Evolutionary conservation across 2,113 vertebrate species (phyloP), one percentile per base, ranked within the genome.

Genomic region (Trichechus manatus): DNA sequence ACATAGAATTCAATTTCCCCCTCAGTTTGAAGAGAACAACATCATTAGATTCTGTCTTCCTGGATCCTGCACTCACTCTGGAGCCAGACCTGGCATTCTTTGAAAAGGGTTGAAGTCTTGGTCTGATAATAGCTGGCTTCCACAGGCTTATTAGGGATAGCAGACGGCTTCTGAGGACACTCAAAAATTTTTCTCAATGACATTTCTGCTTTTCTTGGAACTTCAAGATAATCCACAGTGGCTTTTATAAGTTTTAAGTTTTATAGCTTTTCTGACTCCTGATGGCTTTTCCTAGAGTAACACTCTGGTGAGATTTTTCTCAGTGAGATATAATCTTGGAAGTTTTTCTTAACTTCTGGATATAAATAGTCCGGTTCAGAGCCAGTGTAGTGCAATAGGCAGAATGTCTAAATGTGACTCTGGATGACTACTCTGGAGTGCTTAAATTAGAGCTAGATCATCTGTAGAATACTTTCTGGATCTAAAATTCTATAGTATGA

Each of bases 301-400:
- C 33, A 25, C 6, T 63, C 10, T 11, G 27, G 1, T 11, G 81
- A 82, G 64, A 42, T 66, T 31, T 64, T 64, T 84, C 77, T 59
- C 17, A 5, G 9, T 17, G 15, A 42, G 39, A 80, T 0, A 0
- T 9, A 25, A 31, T n/a, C 87, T 64, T 66, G 50, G n/a, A 91
- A 84, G 56, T 53, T 22, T 33, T 2, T 33, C 36, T 80, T 56
- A 33, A 10, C 3, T 93, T 19, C 22, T 81, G 31, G 31, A 4
- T 42, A 3, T 25, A 31, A 33, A 42, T 25, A 31, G 13, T 59
- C 44, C 1, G 3, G 44, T 64, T 91, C 33, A 8, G 63, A 87
- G n/a, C 3, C 64, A 36, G 29, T 1, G 7, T 9, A 5, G 1
- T 8, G 9, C 6, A 1, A 6, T 27, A 36, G 39, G 2, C 14